Conservation (phyloP, 2,113 vertebrate species). For the Cryptotis parvus region DNA sequence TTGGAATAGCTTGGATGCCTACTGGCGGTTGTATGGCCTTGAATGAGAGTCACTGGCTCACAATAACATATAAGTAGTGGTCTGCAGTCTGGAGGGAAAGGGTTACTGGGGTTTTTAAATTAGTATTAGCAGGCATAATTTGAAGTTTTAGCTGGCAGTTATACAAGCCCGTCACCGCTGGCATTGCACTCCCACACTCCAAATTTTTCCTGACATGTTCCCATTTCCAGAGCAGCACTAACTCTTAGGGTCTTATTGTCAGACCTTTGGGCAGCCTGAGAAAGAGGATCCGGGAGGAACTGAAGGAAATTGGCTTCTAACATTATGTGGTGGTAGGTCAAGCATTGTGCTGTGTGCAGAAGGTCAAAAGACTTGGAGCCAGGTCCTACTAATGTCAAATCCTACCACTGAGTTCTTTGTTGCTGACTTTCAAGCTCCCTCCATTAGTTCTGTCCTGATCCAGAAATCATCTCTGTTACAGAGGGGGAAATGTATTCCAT, state of each 20-base stretch:
- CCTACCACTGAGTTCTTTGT: not conserved
- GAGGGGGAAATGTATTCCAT: not conserved
- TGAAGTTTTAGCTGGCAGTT: not conserved
- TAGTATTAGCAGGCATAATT: not conserved
- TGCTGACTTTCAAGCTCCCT: not conserved
- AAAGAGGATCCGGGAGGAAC: not conserved
- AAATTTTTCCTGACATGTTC: too few species aligned
- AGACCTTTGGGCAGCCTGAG: not conserved
- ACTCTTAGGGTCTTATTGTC: not conserved
- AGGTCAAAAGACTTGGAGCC: not conserved
- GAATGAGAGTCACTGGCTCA: too few species aligned
- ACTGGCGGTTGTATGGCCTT: too few species aligned
- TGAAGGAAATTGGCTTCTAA: not conserved
- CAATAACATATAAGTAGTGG: not conserved
- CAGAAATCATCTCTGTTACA: not conserved
- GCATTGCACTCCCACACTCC: not conserved
- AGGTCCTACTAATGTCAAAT: not conserved
- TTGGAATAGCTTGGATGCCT: too few species aligned
- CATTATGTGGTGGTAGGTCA: too few species aligned
- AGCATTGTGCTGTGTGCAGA: not conserved
- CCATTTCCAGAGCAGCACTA: not conserved
- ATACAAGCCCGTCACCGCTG: not conserved
- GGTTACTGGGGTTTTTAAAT: not conserved
- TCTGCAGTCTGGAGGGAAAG: not conserved
- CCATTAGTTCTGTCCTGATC: not conserved